phyloP scores from a whole-genome alignment of 2,113 vertebrate genomes.

The Tupaia chinensis region DNA sequence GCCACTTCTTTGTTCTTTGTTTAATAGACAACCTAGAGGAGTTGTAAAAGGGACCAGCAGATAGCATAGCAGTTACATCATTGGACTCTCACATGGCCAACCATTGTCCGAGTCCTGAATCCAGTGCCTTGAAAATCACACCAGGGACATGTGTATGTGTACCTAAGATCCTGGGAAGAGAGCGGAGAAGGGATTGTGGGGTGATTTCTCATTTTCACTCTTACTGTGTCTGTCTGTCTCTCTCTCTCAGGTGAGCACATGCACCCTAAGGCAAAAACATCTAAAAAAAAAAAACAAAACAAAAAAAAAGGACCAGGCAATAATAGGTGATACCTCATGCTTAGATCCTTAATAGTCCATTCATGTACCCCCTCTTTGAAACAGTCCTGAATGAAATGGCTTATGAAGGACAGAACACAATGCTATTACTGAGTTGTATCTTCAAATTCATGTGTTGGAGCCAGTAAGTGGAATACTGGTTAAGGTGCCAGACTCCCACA shows the following conservation, averaged over 20 bases:
- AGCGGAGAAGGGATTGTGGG: no score
- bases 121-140: no score
- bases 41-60: background rate
- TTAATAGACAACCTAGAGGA: background rate
- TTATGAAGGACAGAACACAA: background rate
- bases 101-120: no score
- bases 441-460: background rate
- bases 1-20: conserved; percentile 3
- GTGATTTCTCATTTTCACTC: no score
- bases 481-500: no score
- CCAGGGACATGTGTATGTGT: no score
- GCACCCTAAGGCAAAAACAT: no score
- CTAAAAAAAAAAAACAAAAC: background rate
- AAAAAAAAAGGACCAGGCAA: background rate
- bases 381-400: background rate
- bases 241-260: no score
- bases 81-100: no score
- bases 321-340: background rate
- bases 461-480: background rate
- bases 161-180: no score
- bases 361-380: background rate
- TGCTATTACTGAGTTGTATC: background rate
- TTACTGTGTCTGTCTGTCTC: no score
- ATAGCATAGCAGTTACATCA: no score
- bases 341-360: background rate